Evolutionary conservation across 2,888 invertebrate genomes (phyloP).

Genomic region (Prostheceraeus crozeri): DNA sequence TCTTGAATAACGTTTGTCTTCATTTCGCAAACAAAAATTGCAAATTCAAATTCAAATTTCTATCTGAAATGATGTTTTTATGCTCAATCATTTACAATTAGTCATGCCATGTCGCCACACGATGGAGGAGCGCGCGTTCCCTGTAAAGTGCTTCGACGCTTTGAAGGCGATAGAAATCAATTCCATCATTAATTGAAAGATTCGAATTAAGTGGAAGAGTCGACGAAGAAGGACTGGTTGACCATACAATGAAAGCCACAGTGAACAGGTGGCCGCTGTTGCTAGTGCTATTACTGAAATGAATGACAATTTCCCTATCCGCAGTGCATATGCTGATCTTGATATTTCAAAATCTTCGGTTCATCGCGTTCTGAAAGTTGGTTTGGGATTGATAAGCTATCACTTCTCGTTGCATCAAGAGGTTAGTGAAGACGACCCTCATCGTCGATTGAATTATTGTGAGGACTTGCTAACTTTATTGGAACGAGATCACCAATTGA

Average conservation of each 20-base stretch:
- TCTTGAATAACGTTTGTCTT: too few relatives aligned
- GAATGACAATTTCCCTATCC: background rate
- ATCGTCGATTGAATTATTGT: slow-evolving; percentile 22
- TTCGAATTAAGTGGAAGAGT: slow-evolving; percentile 24
- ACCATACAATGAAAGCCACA: too few relatives aligned
- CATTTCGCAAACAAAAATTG: too few relatives aligned
- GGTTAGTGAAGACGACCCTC: slow-evolving; percentile 24
- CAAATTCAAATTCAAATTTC: too few relatives aligned
- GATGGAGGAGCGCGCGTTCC: too few relatives aligned
- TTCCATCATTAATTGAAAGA: slow-evolving; percentile 13
- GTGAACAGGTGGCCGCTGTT: too few relatives aligned
- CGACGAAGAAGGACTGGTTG: too few relatives aligned
- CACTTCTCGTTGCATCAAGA: slow-evolving; percentile 13
- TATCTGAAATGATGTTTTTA: too few relatives aligned
- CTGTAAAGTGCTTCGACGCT: too few relatives aligned
- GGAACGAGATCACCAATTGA: slow-evolving; percentile 16
- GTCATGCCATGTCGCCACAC: too few relatives aligned
- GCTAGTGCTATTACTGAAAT: slow-evolving; percentile 4
- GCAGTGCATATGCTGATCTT: slow-evolving; percentile 11
- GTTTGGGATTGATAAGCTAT: slow-evolving; percentile 22
- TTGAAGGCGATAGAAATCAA: too few relatives aligned
- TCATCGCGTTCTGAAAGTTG: slow-evolving; percentile 25
- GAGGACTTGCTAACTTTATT: slow-evolving; percentile 16
- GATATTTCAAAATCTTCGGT: slow-evolving; percentile 26
- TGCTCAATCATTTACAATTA: too few relatives aligned